Conservation (phyloP, 2,113 vertebrate genomes). For the Picathartes gymnocephalus region DNA sequence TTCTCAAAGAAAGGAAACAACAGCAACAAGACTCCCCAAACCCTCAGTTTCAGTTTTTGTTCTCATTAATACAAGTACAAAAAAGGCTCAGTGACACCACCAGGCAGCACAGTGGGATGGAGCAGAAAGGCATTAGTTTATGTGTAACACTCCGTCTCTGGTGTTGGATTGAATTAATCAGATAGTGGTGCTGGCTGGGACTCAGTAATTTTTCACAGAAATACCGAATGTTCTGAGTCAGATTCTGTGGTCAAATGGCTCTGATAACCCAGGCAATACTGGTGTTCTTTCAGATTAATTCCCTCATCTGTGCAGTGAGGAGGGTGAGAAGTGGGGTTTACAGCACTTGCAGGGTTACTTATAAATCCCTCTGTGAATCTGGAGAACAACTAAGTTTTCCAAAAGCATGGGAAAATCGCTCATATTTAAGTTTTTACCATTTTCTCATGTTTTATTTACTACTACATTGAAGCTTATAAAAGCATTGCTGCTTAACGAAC, state of each 20-base stretch:
- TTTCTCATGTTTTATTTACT: background rate
- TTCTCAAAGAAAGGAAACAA: background rate
- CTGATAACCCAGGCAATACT: background rate
- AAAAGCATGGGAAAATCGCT: background rate
- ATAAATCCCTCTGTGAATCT: background rate
- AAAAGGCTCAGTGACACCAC: background rate
- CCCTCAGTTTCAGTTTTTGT: background rate
- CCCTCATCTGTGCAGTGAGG: background rate
- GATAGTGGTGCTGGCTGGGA: background rate
- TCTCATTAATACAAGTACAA: background rate
- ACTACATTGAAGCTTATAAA: background rate
- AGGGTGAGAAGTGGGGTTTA: background rate
- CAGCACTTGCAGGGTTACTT: background rate
- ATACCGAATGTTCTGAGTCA: background rate
- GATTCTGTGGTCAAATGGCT: background rate
- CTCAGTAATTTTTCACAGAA: background rate
- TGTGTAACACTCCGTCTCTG: background rate
- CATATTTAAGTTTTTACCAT: background rate
- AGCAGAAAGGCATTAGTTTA: background rate
- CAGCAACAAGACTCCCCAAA: rapidly evolving
- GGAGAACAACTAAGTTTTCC: background rate
- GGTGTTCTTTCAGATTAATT: background rate
- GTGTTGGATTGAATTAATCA: background rate
- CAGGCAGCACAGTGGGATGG: background rate
- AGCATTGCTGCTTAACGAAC: background rate